A percentile compares a stretch with the other conserved stretches of the same genome.
These are phyloP conservation scores for Hiodon alosoides DNA, from an alignment of 2,113 vertebrate genomes.

Conservation along the genomic window DNA sequence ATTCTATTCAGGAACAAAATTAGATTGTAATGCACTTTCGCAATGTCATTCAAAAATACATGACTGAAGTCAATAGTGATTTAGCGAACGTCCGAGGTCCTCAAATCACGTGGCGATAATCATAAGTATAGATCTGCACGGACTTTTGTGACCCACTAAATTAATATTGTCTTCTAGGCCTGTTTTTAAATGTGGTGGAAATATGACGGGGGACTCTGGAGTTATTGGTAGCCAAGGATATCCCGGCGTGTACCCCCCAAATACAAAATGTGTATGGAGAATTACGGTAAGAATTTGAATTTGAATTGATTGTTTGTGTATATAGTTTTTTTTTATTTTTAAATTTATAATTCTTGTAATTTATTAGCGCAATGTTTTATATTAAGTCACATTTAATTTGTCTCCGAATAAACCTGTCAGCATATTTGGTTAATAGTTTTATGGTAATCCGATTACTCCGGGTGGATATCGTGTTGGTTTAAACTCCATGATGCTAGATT, in stretches of 20 bases:
- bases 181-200: slow-evolving; percentile 72
- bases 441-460: no score
- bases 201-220: slow-evolving; percentile 72
- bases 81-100: no score
- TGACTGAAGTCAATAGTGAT: no score
- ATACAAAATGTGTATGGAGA: slow-evolving; percentile 84
- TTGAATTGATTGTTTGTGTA: background rate
- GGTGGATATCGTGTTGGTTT: no score
- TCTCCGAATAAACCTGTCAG: no score
- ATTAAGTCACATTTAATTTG: no score
- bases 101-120: background rate
- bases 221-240: slow-evolving; percentile 80
- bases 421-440: no score
- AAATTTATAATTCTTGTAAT: no score
- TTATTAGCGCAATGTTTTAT: no score
- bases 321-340: background rate
- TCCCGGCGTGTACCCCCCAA: slow-evolving; percentile 78
- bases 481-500: no score
- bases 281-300: slow-evolving; percentile 71
- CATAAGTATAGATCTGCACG: background rate
- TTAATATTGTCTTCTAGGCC: slow-evolving; percentile 47
- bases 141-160: background rate
- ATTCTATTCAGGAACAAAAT: background rate
- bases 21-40: background rate
- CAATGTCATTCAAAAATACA: no score